Evolutionary conservation across 2,888 invertebrate species (phyloP).

Genomic region (Drosophila eohydei): DNA sequence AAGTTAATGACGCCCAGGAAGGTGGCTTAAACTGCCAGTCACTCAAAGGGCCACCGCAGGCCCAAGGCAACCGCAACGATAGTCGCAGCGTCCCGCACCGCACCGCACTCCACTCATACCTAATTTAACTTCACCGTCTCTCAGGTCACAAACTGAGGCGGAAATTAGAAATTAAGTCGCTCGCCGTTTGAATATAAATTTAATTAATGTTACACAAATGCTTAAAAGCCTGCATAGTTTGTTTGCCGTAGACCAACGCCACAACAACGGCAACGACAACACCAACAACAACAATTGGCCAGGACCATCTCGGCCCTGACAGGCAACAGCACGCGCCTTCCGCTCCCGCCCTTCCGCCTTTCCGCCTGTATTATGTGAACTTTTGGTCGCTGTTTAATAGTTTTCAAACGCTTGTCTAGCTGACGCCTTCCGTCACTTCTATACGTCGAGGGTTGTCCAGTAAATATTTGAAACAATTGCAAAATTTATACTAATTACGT

Average conservation of each 20-base stretch:
- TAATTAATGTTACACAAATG: slow-evolving; percentile 81
- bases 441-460: slow-evolving; percentile 55
- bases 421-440: slow-evolving; percentile 75
- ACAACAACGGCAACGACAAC: slow-evolving; percentile 37
- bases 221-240: slow-evolving; percentile 77
- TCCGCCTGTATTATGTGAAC: slow-evolving; percentile 56
- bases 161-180: slow-evolving; percentile 81
- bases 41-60: slow-evolving; percentile 52
- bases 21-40: slow-evolving; percentile 77
- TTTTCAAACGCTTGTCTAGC: slow-evolving; percentile 78
- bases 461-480: slow-evolving; percentile 22
- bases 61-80: slow-evolving; percentile 55
- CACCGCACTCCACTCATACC: slow-evolving; percentile 37
- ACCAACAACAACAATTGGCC: slow-evolving; percentile 29
- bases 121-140: slow-evolving; percentile 42
- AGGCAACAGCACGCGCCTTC: slow-evolving; percentile 78
- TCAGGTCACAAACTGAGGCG: slow-evolving; percentile 63
- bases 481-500: background rate
- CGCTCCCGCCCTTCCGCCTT: slow-evolving; percentile 59
- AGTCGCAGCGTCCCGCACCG: slow-evolving; percentile 4
- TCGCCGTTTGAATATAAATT: slow-evolving; percentile 81
- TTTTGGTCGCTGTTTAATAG: slow-evolving; percentile 78
- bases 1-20: slow-evolving; percentile 80
- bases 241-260: slow-evolving; percentile 68
- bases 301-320: slow-evolving; percentile 62